A percentile compares a stretch with the other conserved stretches of the same genome.
Conservation (phyloP, 2,113 vertebrate species). For the Caranx ignobilis region DNA sequence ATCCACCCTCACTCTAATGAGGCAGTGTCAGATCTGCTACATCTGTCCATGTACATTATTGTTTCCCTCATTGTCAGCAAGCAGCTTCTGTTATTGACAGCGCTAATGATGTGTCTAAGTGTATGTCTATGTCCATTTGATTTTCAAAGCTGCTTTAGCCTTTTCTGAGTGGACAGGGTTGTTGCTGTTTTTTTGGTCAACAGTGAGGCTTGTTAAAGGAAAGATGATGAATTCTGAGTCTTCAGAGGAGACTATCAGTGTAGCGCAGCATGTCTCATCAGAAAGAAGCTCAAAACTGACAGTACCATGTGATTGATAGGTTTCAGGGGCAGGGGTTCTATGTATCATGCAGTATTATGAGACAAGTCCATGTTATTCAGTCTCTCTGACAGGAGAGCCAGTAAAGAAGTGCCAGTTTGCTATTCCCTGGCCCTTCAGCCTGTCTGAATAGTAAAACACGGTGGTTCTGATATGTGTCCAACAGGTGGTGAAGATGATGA, state of each 20-base stretch:
- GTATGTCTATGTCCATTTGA: slow-evolving; percentile 25
- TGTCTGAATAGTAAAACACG: background rate
- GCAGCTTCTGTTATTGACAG: background rate
- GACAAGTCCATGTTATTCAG: background rate
- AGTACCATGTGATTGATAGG: background rate
- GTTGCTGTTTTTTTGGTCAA: background rate
- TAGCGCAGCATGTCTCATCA: background rate
- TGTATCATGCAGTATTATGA: background rate
- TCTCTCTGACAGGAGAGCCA: background rate
- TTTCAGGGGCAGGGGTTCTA: background rate
- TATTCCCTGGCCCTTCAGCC: background rate
- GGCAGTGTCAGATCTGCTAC: background rate
- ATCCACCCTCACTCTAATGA: background rate
- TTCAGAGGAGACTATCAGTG: background rate
- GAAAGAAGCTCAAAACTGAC: background rate
- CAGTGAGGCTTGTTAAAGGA: slow-evolving; percentile 8
- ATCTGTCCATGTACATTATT: background rate
- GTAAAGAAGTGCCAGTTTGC: background rate
- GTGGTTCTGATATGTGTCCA: slow-evolving; percentile 1
- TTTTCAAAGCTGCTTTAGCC: slow-evolving; percentile 23
- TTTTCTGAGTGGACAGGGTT: slow-evolving; percentile 10
- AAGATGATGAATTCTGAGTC: slow-evolving; percentile 14
- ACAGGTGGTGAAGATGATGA: slow-evolving; percentile 99
- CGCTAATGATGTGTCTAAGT: background rate
- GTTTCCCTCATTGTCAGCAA: background rate